Evolutionary conservation across 2,113 vertebrate genomes (phyloP), one percentile per base, ranked within the genome.

Genomic region (Turdus rufiventris): DNA sequence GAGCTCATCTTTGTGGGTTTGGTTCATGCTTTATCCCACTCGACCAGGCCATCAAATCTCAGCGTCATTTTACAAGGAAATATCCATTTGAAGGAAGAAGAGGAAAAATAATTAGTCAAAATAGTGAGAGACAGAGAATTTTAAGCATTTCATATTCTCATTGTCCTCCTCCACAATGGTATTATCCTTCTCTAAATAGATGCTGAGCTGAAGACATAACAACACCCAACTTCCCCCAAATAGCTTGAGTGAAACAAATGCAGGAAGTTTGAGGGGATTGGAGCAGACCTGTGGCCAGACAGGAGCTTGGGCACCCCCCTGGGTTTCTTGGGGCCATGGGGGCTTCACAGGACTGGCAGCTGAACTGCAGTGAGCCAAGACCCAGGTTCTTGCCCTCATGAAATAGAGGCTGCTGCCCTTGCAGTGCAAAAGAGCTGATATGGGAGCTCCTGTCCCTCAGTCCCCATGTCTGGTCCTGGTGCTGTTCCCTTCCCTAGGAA

Each of bases 181-280:
- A 88, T 94, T 92, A 92, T 77, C 87, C 50, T 83, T 89, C 91
- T 88, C 71, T 93, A 95, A 95, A 95, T 51, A 94, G 73, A 87
- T 12, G 12, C n/a, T 53, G 43, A 83, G 63, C 75, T 85, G 95
- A 96, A 96, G 95, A 91, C 91, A 93, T 83, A 97, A 95, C 91
- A 97, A 94, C 67, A 65, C 48, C 3, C 75, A 74, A 47, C 82
- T 96, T 96, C 91, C 94, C 94, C 89, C 91, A 91, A 19, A 86
- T 15, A 96, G 47, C 75, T 76, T 0, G 0, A 90, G 60, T 0
- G 12, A 95, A 94, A 97, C 95, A 96, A 97, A 96, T 14, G 85
- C 85, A 96, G 96, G 96, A 97, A 96, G 78, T 80, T 21, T 57
- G 63, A 63, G 89, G 78, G 60, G 56, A 31, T 53, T 2, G 2